phyloP scores from a whole-genome alignment of 2,888 invertebrate species.

The Ormyrus pomaceus region DNA sequence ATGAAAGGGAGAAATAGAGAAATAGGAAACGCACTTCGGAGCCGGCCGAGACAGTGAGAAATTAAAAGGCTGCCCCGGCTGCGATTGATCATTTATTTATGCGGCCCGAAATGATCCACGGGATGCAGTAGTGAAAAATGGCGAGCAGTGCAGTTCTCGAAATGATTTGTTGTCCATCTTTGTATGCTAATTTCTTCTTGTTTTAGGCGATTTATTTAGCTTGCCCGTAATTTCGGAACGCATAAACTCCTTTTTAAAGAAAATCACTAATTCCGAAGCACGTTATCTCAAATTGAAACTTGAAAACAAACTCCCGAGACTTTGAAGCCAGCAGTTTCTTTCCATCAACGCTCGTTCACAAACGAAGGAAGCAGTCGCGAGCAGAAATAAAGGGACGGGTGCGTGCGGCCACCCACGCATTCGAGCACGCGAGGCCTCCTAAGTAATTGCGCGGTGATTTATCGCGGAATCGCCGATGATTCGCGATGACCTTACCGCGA shows the following conservation, averaged over 20 bases:
- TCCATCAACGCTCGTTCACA: too few relatives aligned
- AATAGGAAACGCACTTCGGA: not conserved
- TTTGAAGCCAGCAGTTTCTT: too few relatives aligned
- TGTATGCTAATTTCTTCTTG: too few relatives aligned
- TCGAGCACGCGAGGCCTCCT: constrained; percentile 11
- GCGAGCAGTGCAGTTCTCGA: too few relatives aligned
- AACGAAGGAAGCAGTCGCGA: not conserved
- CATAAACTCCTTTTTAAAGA: too few relatives aligned
- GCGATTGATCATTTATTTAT: constrained; percentile 45
- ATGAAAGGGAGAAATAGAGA: constrained; percentile 4
- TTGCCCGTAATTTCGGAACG: too few relatives aligned
- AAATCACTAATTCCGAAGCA: too few relatives aligned
- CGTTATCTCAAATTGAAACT: too few relatives aligned
- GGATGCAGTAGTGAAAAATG: too few relatives aligned
- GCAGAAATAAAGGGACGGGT: not conserved
- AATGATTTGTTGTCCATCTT: too few relatives aligned
- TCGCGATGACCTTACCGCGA: not conserved
- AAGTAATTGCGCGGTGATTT: constrained; percentile 64
- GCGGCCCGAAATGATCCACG: not conserved
- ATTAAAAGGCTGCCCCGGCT: constrained; percentile 38
- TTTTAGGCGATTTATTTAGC: too few relatives aligned
- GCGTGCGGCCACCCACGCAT: constrained; percentile 35
- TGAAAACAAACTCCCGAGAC: too few relatives aligned
- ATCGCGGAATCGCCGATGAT: constrained; percentile 58
- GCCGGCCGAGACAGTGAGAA: constrained; percentile 21